phyloP scores from a whole-genome alignment of 2,797 vertebrate genomes.

The Gobionotothen gibberifrons region DNA sequence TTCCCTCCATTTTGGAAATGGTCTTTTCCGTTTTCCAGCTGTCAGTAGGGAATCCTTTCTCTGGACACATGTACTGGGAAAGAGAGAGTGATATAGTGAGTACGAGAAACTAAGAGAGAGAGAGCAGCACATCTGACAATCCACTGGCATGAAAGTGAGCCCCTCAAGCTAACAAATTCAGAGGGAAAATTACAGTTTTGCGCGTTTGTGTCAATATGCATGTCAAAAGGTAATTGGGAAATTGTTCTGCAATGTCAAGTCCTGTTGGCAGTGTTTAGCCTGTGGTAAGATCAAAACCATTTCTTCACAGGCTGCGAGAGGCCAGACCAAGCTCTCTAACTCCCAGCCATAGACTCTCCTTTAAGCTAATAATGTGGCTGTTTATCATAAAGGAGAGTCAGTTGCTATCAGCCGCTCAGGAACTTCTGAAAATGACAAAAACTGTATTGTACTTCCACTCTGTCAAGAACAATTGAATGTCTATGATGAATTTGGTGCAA shows the following conservation, averaged over 20 bases:
- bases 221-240: conserved; percentile 87
- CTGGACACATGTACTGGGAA: conserved; percentile 72
- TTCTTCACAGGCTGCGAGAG: conserved; percentile 78
- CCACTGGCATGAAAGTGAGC: conserved; percentile 83
- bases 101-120: conserved; percentile 66
- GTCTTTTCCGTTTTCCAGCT: conserved; percentile 52
- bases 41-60: conserved; percentile 60
- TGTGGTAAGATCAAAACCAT: conserved; percentile 83
- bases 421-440: conserved; percentile 36
- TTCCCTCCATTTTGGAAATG: conserved; percentile 53
- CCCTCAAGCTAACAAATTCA: conserved; percentile 84
- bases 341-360: conserved; percentile 64
- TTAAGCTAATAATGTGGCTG: conserved; percentile 74
- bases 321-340: conserved; percentile 72
- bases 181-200: conserved; percentile 86
- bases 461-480: conserved; percentile 43
- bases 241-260: conserved; percentile 85
- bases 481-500: conserved; percentile 13
- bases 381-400: conserved; percentile 66
- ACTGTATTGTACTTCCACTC: conserved; percentile 29
- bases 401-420: conserved; percentile 58
- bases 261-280: conserved; percentile 84
- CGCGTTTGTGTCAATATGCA: conserved; percentile 86
- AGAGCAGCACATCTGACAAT: conserved; percentile 81
- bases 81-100: conserved; percentile 57